Conservation (phyloP, 1,140 invertebrate species). For the Chrysomallon squamiferum region DNA sequence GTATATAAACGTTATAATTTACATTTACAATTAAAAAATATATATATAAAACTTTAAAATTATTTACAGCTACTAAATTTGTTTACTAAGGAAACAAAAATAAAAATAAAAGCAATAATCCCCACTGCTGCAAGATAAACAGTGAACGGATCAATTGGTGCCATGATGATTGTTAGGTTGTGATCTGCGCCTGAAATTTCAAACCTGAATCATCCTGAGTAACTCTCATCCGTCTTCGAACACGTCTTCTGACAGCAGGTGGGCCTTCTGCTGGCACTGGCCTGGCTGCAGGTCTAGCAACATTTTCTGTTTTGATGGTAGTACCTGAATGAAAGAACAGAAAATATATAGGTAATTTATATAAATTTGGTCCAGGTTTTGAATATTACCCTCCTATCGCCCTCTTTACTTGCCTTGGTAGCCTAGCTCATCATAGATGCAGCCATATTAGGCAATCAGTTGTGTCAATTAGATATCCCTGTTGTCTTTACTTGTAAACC, state of each 20-base stretch:
- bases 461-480: neutral
- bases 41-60: neutral
- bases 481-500: too few relatives aligned
- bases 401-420: too few relatives aligned
- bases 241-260: slow-evolving; percentile 6
- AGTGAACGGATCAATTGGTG: slow-evolving; percentile 16
- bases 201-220: slow-evolving; percentile 13
- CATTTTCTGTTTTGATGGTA: neutral
- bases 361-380: neutral
- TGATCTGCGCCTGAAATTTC: too few relatives aligned
- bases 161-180: slow-evolving; percentile 1
- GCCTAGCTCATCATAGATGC: too few relatives aligned
- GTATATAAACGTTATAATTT: too few relatives aligned
- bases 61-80: slow-evolving; percentile 19
- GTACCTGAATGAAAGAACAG: neutral
- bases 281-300: neutral
- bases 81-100: slow-evolving; percentile 17
- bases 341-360: neutral
- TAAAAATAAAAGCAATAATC: slow-evolving; percentile 10
- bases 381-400: too few relatives aligned
- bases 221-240: slow-evolving; percentile 11
- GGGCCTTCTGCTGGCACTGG: slow-evolving; percentile 8
- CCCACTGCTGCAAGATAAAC: slow-evolving; percentile 14
- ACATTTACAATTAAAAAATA: neutral
- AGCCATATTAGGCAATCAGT: neutral